A percentile compares a stretch with the other conserved stretches of the same genome.
Evolutionary conservation across 2,113 vertebrate genomes (phyloP).

Genomic region (Lophius piscatorius): DNA sequence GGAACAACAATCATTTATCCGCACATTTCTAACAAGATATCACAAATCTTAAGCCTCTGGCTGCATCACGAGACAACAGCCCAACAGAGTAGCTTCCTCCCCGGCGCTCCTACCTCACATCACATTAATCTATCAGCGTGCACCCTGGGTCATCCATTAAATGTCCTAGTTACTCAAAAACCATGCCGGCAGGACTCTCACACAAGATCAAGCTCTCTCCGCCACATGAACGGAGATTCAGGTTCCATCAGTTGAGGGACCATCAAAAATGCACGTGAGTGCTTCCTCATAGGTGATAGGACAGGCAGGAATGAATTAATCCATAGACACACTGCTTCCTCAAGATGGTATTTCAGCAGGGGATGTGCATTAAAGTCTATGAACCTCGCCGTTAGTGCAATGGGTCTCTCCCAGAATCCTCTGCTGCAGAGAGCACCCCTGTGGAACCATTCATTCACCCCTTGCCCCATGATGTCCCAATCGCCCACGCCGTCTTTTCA

Average conservation of each 20-base stretch:
- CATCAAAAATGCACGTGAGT: slow-evolving; percentile 21
- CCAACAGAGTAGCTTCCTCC: slow-evolving; percentile 37
- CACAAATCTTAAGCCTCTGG: slow-evolving; percentile 50
- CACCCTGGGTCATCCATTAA: slow-evolving; percentile 55
- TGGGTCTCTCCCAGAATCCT: slow-evolving; percentile 16
- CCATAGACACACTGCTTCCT: slow-evolving; percentile 36
- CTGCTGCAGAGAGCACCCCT: slow-evolving; percentile 4
- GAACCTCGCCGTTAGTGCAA: slow-evolving; percentile 27
- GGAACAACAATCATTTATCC: slow-evolving; percentile 51
- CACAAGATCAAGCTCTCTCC: slow-evolving; percentile 22
- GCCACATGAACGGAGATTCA: slow-evolving; percentile 10
- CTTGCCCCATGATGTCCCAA: slow-evolving; percentile 30
- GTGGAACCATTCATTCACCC: slow-evolving; percentile 37
- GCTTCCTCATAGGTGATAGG: slow-evolving; percentile 41
- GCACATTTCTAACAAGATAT: slow-evolving; percentile 42
- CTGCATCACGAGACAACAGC: slow-evolving; percentile 43
- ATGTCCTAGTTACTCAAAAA: slow-evolving; percentile 34
- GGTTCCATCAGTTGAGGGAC: slow-evolving; percentile 26
- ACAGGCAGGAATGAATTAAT: slow-evolving; percentile 46
- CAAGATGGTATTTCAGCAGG: slow-evolving; percentile 62
- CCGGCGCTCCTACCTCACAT: slow-evolving; percentile 15
- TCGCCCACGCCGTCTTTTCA: slow-evolving; percentile 49
- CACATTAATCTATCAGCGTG: slow-evolving; percentile 51
- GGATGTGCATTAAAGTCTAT: slow-evolving; percentile 46
- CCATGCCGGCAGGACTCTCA: slow-evolving; percentile 19